Conservation (phyloP, 92 coral and sea anemone species). For the Epizoanthus illoricatus region DNA sequence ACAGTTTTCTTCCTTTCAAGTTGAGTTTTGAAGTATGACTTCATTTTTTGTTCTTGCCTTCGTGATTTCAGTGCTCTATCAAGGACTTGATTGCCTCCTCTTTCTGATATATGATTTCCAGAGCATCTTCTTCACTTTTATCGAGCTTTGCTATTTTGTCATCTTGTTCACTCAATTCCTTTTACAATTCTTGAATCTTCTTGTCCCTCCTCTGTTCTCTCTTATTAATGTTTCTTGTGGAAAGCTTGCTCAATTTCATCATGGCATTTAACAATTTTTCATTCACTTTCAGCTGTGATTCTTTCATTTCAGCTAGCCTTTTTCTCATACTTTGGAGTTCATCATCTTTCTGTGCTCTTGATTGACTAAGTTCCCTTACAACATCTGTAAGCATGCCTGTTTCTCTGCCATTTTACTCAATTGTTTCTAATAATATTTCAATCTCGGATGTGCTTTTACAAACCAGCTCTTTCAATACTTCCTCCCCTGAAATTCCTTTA, state of each 20-base stretch:
- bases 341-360: too few species aligned
- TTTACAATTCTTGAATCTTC: not conserved
- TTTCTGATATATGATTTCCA: not conserved
- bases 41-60: not conserved
- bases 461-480: too few species aligned
- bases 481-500: too few species aligned
- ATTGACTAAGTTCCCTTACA: too few species aligned
- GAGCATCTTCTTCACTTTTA: too few species aligned
- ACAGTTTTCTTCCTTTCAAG: not conserved
- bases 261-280: not conserved
- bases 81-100: not conserved
- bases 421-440: too few species aligned
- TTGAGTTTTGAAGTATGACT: slow-evolving; percentile 11
- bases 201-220: slow-evolving; percentile 14
- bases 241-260: not conserved
- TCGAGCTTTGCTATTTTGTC: not conserved
- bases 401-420: too few species aligned
- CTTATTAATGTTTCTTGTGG: not conserved
- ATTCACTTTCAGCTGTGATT: not conserved
- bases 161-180: not conserved
- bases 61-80: slow-evolving; percentile 13
- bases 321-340: not conserved
- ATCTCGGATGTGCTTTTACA: too few species aligned
- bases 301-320: slow-evolving; percentile 18
- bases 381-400: too few species aligned